Conservation (phyloP, 2,888 invertebrate species). For the Eretmocerus hayati region DNA sequence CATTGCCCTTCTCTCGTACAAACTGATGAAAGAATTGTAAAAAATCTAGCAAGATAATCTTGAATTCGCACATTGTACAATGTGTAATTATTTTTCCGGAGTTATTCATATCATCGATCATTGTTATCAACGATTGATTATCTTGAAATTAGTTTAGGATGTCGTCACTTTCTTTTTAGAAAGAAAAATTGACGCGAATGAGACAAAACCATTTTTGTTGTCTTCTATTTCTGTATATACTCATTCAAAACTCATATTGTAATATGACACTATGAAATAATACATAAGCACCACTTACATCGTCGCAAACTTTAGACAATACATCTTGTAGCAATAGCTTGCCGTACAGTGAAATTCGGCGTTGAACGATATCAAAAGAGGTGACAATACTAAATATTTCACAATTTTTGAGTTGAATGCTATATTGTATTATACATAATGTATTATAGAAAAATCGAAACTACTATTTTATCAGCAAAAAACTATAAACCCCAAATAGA, state of each 20-base stretch:
- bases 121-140: too few relatives aligned
- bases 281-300: conserved; percentile 17
- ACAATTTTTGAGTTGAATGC: conserved; percentile 14
- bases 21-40: too few relatives aligned
- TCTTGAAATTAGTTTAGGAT: too few relatives aligned
- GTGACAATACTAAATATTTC: conserved; percentile 19
- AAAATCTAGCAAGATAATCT: too few relatives aligned
- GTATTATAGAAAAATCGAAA: conserved; percentile 13
- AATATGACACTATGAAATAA: too few relatives aligned
- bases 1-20: too few relatives aligned
- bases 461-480: conserved; percentile 12
- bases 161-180: too few relatives aligned
- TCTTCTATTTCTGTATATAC: conserved; percentile 21
- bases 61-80: too few relatives aligned
- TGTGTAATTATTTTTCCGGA: too few relatives aligned
- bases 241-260: too few relatives aligned
- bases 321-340: conserved; percentile 16
- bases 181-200: conserved; percentile 7
- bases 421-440: conserved; percentile 14
- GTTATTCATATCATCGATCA: too few relatives aligned
- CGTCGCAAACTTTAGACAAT: conserved; percentile 22
- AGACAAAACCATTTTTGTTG: neutral
- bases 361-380: conserved; percentile 14
- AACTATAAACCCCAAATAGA: conserved; percentile 9
- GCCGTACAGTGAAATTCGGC: conserved; percentile 18